Percentiles rank a stretch among this genome's conserved stretches.
Conservation (phyloP, 2,797 vertebrate genomes). For the Cyprinella venusta region DNA sequence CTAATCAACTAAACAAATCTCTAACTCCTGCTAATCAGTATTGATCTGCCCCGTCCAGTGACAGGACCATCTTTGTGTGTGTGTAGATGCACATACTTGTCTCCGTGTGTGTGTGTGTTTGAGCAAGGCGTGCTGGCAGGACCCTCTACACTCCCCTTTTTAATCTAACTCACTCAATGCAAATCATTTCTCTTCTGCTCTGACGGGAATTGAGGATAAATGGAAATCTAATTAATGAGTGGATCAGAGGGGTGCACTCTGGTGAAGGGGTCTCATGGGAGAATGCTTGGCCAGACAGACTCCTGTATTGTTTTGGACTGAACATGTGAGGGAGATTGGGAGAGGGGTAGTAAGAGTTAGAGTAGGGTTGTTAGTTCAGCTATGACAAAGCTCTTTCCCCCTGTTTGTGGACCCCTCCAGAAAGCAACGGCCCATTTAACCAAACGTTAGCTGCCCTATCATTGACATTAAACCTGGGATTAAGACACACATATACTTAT, state of each 20-base stretch:
- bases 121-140: constrained; percentile 53
- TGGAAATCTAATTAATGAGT: constrained; percentile 78
- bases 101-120: constrained; percentile 43
- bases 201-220: constrained; percentile 66
- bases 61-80: constrained; percentile 56
- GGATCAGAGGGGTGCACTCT: constrained; percentile 67
- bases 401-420: constrained; percentile 49
- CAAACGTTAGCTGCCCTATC: constrained; percentile 38
- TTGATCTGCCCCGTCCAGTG: constrained; percentile 75
- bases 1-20: constrained; percentile 89
- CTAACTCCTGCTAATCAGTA: constrained; percentile 83
- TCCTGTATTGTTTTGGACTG: constrained; percentile 61
- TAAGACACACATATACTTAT: constrained; percentile 40
- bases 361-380: constrained; percentile 59
- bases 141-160: constrained; percentile 57
- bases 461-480: constrained; percentile 52
- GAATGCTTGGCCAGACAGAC: constrained; percentile 57
- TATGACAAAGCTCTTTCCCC: constrained; percentile 44
- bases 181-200: constrained; percentile 69
- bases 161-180: constrained; percentile 70
- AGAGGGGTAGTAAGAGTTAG: constrained; percentile 53
- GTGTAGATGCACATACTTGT: constrained; percentile 50
- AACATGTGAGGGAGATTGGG: constrained; percentile 56
- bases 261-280: constrained; percentile 67
- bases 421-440: constrained; percentile 61